These are phyloP conservation scores for Sylvia borin DNA, from an alignment of 2,797 vertebrate species.

Conservation along the genomic window DNA sequence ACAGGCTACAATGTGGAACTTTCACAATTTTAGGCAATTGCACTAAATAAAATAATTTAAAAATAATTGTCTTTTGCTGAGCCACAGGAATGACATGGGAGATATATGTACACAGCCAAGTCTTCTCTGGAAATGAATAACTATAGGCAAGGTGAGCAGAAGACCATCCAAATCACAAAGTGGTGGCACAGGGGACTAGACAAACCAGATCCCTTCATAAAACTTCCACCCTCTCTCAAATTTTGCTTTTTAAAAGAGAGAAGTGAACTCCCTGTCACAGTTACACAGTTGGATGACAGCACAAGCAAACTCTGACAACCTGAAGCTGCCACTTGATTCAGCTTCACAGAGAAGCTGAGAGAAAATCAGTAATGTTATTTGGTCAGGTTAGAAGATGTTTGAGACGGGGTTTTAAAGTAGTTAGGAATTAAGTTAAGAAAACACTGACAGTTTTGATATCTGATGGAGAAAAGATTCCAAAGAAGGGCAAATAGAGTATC, in stretches of 20 bases:
- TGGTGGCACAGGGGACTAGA: neutral
- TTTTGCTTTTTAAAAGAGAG: neutral
- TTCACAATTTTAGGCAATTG: neutral
- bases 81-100: too few species aligned
- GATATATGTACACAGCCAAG: neutral
- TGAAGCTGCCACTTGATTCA: neutral
- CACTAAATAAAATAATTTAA: neutral
- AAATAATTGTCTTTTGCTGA: neutral
- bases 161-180: neutral
- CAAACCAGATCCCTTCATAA: neutral
- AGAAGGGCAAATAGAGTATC: neutral
- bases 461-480: neutral
- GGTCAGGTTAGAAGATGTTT: neutral
- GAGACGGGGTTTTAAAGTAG: neutral
- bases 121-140: neutral
- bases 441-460: neutral
- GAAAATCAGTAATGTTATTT: neutral
- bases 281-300: neutral
- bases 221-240: neutral
- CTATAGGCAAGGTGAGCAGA: neutral
- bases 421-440: neutral
- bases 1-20: neutral
- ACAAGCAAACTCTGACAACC: neutral
- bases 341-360: neutral
- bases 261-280: neutral